A percentile compares a stretch with the other conserved stretches of the same genome.
These are phyloP conservation scores for Helarctos malayanus DNA, from an alignment of 2,797 vertebrate species.

Conservation along the genomic window DNA sequence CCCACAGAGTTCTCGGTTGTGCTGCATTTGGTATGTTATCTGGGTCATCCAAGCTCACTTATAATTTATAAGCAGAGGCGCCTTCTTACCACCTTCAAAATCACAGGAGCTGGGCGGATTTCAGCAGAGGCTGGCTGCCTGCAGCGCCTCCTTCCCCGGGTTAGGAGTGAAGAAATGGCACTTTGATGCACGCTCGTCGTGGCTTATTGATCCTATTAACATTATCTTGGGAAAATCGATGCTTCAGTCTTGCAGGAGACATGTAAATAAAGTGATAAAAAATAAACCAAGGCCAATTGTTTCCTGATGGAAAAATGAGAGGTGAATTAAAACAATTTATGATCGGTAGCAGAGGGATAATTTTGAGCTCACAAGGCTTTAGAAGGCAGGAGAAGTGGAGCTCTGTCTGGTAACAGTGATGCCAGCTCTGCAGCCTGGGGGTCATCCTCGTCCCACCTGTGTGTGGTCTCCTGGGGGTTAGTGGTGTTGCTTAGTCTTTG, in stretches of 20 bases:
- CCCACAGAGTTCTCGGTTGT: background rate
- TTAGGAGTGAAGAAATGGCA: conserved; percentile 83
- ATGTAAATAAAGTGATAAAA: conserved; percentile 88
- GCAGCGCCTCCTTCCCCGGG: conserved; percentile 82
- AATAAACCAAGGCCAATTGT: conserved; percentile 84
- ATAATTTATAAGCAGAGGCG: conserved; percentile 81
- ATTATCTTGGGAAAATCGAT: conserved; percentile 90
- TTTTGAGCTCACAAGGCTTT: background rate
- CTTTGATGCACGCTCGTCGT: conserved; percentile 87
- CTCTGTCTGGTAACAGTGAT: background rate
- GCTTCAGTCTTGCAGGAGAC: conserved; percentile 88
- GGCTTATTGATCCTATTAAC: conserved; percentile 92
- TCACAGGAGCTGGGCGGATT: background rate
- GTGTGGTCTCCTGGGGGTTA: background rate
- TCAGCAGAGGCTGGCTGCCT: conserved; percentile 59
- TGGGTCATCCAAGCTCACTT: conserved; percentile 77
- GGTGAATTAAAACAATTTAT: conserved; percentile 71
- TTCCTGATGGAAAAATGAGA: conserved; percentile 86
- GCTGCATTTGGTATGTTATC: background rate
- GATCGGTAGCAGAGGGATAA: background rate
- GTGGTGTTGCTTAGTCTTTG: background rate
- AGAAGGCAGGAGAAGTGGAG: background rate
- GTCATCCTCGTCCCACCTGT: background rate
- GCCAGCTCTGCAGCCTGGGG: background rate
- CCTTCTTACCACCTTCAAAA: conserved; percentile 79